Evolutionary conservation across 2,888 invertebrate genomes (phyloP).

Genomic region (Clitarchus hookeri): DNA sequence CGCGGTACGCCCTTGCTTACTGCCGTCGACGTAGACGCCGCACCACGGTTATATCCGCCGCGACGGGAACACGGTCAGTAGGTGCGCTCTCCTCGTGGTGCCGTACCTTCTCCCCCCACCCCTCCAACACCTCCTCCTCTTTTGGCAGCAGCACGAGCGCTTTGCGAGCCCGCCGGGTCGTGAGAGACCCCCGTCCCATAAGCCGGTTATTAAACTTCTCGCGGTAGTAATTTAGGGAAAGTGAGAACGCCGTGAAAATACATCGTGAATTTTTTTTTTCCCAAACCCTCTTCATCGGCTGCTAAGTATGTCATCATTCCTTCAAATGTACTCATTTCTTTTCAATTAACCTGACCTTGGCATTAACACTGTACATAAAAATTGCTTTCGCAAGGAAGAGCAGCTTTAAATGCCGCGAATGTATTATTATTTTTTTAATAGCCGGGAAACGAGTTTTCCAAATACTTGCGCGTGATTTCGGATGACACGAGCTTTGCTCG

Average conservation of each 20-base stretch:
- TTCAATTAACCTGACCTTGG: too few species aligned
- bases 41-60: background rate
- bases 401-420: too few species aligned
- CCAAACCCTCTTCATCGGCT: slow-evolving; percentile 4
- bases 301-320: slow-evolving; percentile 8
- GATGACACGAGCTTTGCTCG: too few species aligned
- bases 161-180: too few species aligned
- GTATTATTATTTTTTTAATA: too few species aligned
- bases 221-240: background rate
- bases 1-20: background rate
- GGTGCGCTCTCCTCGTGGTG: slow-evolving; percentile 20
- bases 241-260: background rate
- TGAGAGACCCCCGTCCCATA: too few species aligned
- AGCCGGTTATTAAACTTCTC: background rate
- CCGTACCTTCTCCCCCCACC: slow-evolving; percentile 10
- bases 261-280: background rate
- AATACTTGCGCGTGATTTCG: too few species aligned
- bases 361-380: too few species aligned
- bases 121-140: background rate
- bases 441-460: too few species aligned
- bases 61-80: slow-evolving; percentile 34
- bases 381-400: too few species aligned
- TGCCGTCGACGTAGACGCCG: background rate
- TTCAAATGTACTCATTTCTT: background rate
- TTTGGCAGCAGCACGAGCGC: too few species aligned